Evolutionary conservation across 1,140 invertebrate genomes (phyloP), one percentile per base, ranked within the genome.

Genomic region (Elysia chlorotica): DNA sequence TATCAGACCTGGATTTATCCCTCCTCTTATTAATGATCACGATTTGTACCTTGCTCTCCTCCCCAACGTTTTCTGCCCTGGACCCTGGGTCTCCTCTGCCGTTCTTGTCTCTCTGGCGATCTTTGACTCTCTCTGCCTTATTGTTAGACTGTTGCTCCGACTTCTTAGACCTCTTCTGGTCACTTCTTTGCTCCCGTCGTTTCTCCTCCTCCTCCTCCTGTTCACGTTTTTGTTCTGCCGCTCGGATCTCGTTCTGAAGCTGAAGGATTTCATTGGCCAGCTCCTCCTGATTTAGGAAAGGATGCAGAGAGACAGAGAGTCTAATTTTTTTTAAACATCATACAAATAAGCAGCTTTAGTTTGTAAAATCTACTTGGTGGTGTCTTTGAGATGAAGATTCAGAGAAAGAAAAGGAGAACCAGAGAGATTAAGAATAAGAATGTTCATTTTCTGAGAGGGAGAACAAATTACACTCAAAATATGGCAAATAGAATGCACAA

Each of bases 201-300:
- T 59, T 59, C 25, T 25, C 25, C 6, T 6, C 56, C 23, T 57
- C 28, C 38, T 69, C 67, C 41, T 71, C 59, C 4, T 41, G 36
- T 25, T 62, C n/a, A 23, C 48, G 61, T 36, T 36, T 38, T 31
- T 71, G 23, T 38, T 71, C 69, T 33, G 59, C 37, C 6, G 61
- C 57, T 63, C 28, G 36, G 33, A 71, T 71, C 31, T 71, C 69
- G 21, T 36, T 62, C 23, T 53, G 57, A 25, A 71, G 59, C 23
- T 36, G 25, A 33, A 38, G 57, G n/a, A 71, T 71, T n/a, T 71
- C 69, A 57, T 35, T 41, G 21, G 36, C 37, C 17, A 71, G 14
- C 14, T 25, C 36, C 23, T 62, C 59, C 69, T 70, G 33, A n/a
- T n/a, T n/a, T n/a, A n/a, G n/a, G n/a, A n/a, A n/a, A n/a, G n/a